Percentiles rank a stretch among this genome's conserved stretches.
These are phyloP conservation scores for Synergus japonicus DNA, from an alignment of 2,888 invertebrate genomes.

Conservation along the genomic window DNA sequence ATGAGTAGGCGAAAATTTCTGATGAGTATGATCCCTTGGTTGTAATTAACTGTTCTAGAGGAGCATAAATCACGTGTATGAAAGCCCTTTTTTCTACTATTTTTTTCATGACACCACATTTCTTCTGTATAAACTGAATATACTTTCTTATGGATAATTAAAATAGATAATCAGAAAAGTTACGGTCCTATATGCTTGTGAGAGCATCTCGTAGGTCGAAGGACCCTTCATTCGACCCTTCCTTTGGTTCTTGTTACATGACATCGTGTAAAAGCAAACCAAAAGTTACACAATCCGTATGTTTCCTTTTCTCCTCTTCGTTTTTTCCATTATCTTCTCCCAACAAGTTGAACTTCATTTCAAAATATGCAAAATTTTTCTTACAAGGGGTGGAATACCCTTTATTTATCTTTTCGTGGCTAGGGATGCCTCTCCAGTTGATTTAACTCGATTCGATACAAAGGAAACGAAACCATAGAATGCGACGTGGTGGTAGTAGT, in stretches of 20 bases:
- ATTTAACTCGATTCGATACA: conserved; percentile 16
- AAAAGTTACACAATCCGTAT: conserved; percentile 10
- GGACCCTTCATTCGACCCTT: conserved; percentile 23
- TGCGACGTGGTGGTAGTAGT: background rate
- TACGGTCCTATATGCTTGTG: background rate
- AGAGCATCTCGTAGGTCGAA: background rate
- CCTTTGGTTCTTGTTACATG: conserved; percentile 10
- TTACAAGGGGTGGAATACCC: background rate
- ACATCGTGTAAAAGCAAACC: conserved; percentile 8
- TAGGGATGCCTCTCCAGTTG: background rate
- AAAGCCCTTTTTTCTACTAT: background rate
- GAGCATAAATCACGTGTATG: background rate
- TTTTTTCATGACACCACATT: background rate
- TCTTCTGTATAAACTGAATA: background rate
- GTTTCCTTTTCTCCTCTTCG: background rate
- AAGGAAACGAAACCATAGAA: conserved; percentile 12
- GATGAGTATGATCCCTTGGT: background rate
- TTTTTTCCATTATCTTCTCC: conserved; percentile 10
- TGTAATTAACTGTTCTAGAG: background rate
- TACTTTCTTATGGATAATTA: background rate
- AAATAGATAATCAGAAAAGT: background rate
- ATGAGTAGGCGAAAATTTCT: background rate
- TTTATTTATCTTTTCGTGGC: conserved; percentile 22
- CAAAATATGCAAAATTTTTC: conserved; percentile 23
- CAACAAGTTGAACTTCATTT: conserved; percentile 1